A percentile compares a stretch with the other conserved stretches of the same genome.
Evolutionary conservation across 30 jellyfish, hydroid and myxozoan genomes (phyloP).

Genomic region (Hydractinia echinata): DNA sequence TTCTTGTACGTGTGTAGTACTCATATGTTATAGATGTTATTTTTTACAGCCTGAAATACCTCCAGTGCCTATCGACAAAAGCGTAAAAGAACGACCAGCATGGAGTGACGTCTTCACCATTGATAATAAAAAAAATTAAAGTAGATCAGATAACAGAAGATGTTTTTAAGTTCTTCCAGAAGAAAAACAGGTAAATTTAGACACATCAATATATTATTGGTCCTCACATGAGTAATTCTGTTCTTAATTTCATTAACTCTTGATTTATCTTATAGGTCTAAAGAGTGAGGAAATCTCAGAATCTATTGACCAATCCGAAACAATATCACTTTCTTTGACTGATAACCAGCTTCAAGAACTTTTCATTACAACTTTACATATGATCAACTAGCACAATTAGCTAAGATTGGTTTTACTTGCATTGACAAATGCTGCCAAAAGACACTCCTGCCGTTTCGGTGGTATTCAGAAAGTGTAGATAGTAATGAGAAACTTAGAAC

Average conservation of each 20-base stretch:
- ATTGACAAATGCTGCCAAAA: constrained; percentile 75
- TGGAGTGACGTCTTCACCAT: constrained; percentile 8
- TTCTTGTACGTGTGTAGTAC: background rate
- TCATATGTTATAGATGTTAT: background rate
- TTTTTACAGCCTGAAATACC: constrained; percentile 67
- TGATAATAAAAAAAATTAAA: constrained; percentile 1
- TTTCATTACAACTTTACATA: constrained; percentile 74
- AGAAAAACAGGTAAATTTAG: background rate
- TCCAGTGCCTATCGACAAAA: constrained; percentile 57
- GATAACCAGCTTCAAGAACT: constrained; percentile 82
- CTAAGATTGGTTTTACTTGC: constrained; percentile 90
- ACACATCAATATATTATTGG: background rate
- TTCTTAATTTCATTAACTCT: background rate
- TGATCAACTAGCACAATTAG: constrained; percentile 92
- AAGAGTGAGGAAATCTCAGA: background rate
- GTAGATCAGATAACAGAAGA: background rate
- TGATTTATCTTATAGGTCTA: background rate
- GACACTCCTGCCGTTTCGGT: constrained; percentile 7
- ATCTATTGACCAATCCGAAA: constrained; percentile 49
- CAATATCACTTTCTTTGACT: constrained; percentile 73
- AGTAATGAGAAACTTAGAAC: too few species aligned
- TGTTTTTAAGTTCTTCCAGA: background rate
- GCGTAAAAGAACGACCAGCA: constrained; percentile 19
- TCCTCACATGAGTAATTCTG: background rate
- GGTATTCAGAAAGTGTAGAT: background rate